These are phyloP conservation scores for Xiphophorus hellerii DNA, from an alignment of 2,113 vertebrate species.

Conservation along the genomic window DNA sequence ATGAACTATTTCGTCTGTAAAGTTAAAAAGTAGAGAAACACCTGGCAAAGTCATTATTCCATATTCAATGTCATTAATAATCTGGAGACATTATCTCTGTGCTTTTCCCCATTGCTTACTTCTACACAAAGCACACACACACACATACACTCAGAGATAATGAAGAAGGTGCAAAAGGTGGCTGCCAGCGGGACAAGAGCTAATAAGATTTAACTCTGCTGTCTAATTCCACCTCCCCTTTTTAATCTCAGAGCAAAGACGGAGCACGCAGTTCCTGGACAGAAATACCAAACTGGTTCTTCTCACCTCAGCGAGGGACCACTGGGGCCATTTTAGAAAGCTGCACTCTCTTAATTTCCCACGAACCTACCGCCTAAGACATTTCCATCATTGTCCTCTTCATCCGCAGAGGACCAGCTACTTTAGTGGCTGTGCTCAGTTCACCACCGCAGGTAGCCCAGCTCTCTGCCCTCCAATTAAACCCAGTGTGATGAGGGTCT, in stretches of 20 bases:
- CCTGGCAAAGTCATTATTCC: constrained; percentile 17
- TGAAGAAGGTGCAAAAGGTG: constrained; percentile 36
- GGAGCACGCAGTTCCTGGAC: constrained; percentile 43
- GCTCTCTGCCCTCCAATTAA: constrained; percentile 47
- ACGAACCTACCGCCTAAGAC: constrained; percentile 37
- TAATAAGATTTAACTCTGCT: constrained; percentile 67
- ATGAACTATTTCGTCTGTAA: constrained; percentile 12
- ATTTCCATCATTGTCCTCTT: constrained; percentile 52
- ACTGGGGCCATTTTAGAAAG: constrained; percentile 42
- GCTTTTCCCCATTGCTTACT: neutral
- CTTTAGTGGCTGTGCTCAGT: constrained; percentile 34
- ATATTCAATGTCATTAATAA: constrained; percentile 43
- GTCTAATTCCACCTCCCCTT: constrained; percentile 67
- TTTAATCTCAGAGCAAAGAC: constrained; percentile 48
- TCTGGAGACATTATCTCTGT: constrained; percentile 10
- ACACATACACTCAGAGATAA: constrained; percentile 3
- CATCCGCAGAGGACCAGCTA: constrained; percentile 38
- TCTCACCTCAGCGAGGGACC: constrained; percentile 29
- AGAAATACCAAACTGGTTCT: constrained; percentile 64
- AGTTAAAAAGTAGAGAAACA: constrained; percentile 25
- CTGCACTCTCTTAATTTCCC: constrained; percentile 51
- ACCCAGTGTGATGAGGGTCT: constrained; percentile 49
- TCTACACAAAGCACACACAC: too few species aligned
- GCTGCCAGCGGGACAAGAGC: constrained; percentile 50
- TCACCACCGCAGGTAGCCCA: constrained; percentile 33